Percentiles rank a stretch among this genome's conserved stretches.
phyloP scores from a whole-genome alignment of 2,113 vertebrate species.

The Nesogale talazaci region DNA sequence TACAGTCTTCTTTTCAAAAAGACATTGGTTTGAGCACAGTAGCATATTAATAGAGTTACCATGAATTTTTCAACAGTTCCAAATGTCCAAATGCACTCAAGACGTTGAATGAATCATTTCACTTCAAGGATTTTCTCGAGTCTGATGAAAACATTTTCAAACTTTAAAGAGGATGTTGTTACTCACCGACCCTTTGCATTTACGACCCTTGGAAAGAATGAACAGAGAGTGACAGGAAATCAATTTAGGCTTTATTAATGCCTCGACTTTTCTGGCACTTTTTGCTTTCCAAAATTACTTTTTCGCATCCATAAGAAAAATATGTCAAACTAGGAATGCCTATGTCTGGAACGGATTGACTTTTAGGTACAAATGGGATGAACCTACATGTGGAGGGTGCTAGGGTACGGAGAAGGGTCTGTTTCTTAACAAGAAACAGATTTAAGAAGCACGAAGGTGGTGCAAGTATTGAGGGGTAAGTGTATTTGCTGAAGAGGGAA shows the following conservation, averaged over 20 bases:
- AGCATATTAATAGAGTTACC: background rate
- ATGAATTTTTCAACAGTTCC: background rate
- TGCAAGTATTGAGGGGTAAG: background rate
- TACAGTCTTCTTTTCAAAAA: slow-evolving; percentile 5
- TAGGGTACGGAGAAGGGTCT: background rate
- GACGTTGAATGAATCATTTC: slow-evolving; percentile 7
- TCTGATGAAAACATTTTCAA: background rate
- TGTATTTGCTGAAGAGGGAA: slow-evolving; percentile 27
- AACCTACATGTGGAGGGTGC: background rate
- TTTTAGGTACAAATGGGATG: background rate
- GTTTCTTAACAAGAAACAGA: slow-evolving; percentile 41
- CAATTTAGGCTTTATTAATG: slow-evolving; percentile 26
- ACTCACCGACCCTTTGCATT: background rate
- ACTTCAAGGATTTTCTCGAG: slow-evolving; percentile 42
- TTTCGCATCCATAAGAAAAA: slow-evolving; percentile 31
- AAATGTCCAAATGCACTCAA: background rate
- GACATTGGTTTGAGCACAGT: background rate
- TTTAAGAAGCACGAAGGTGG: background rate
- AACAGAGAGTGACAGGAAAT: slow-evolving; percentile 17
- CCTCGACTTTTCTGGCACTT: slow-evolving; percentile 6
- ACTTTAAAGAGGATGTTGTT: slow-evolving; percentile 1
- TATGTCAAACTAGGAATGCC: slow-evolving; percentile 13
- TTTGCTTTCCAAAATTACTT: background rate
- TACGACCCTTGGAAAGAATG: slow-evolving; percentile 16
- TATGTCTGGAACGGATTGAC: background rate